Conservation (phyloP, 2,888 invertebrate species). For the Prosopocoilus inquinatus region DNA sequence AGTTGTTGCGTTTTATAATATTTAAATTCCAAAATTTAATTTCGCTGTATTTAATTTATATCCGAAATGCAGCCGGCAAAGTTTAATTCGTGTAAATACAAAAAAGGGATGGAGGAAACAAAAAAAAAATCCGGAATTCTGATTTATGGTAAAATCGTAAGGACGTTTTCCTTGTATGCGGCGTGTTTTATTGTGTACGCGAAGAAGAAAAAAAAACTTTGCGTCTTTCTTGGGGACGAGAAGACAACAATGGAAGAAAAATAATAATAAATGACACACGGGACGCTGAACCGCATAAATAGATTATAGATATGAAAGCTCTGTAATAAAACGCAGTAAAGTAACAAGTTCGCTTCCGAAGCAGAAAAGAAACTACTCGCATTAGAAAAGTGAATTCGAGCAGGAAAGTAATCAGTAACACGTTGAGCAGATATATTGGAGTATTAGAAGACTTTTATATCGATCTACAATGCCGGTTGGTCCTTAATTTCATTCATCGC, state of each 20-base stretch:
- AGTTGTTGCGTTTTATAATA: too few species aligned
- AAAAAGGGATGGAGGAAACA: too few species aligned
- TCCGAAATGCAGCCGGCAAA: too few species aligned
- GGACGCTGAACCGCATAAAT: neutral
- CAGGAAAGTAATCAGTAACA: slow-evolving; percentile 40
- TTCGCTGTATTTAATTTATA: too few species aligned
- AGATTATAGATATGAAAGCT: slow-evolving; percentile 29
- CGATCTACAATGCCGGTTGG: slow-evolving; percentile 22
- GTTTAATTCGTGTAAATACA: too few species aligned
- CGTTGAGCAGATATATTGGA: slow-evolving; percentile 38
- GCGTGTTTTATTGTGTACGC: too few species aligned
- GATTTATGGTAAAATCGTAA: too few species aligned
- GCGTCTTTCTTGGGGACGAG: neutral
- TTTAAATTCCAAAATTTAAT: too few species aligned
- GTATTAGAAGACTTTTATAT: slow-evolving; percentile 40
- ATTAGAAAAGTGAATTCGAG: slow-evolving; percentile 34
- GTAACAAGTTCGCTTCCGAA: slow-evolving; percentile 28
- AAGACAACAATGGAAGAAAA: neutral
- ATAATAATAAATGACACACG: neutral
- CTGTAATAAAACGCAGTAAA: slow-evolving; percentile 30
- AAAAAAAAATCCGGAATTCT: too few species aligned
- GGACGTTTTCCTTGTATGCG: too few species aligned
- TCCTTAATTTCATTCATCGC: slow-evolving; percentile 5
- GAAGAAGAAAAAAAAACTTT: too few species aligned
- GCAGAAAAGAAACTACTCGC: slow-evolving; percentile 30